A percentile compares a stretch with the other conserved stretches of the same genome.
phyloP scores from a whole-genome alignment of 2,888 invertebrate species.

The Hypolimnas misippus region DNA sequence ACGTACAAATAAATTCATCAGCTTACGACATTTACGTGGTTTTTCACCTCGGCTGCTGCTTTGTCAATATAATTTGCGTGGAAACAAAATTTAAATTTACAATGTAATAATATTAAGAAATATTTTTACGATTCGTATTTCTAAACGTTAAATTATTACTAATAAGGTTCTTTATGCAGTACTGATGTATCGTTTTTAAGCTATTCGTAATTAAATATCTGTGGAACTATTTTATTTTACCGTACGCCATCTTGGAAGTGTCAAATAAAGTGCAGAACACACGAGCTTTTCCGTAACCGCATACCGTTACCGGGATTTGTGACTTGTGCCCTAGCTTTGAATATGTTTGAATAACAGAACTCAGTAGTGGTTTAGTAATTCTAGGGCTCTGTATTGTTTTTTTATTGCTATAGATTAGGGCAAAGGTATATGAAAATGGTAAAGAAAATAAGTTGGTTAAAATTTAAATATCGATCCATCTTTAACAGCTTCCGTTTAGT shows the following conservation, averaged over 20 bases:
- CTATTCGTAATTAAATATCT: not conserved
- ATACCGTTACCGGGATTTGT: constrained; percentile 39
- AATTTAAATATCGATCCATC: not conserved
- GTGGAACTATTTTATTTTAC: constrained; percentile 16
- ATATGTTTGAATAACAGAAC: constrained; percentile 11
- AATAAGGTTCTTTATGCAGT: not conserved
- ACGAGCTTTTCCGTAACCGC: constrained; percentile 46
- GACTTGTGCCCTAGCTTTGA: constrained; percentile 30
- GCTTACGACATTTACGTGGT: constrained; percentile 44
- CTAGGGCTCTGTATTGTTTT: too few species aligned
- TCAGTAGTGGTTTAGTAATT: not conserved
- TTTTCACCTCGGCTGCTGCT: constrained; percentile 40
- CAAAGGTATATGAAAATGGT: too few species aligned
- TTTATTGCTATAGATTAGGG: too few species aligned
- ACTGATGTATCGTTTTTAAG: too few species aligned
- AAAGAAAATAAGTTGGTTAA: too few species aligned
- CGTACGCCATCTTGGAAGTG: constrained; percentile 32
- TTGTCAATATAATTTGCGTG: constrained; percentile 26
- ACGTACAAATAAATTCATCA: constrained; percentile 48
- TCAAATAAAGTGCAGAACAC: constrained; percentile 46
- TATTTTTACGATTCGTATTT: not conserved
- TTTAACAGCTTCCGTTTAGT: not conserved
- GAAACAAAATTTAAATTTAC: constrained; percentile 33
- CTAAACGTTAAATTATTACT: not conserved
- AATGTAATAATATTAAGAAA: constrained; percentile 7